Conservation (phyloP, 1,140 invertebrate genomes). For the Cotesia typhae region DNA sequence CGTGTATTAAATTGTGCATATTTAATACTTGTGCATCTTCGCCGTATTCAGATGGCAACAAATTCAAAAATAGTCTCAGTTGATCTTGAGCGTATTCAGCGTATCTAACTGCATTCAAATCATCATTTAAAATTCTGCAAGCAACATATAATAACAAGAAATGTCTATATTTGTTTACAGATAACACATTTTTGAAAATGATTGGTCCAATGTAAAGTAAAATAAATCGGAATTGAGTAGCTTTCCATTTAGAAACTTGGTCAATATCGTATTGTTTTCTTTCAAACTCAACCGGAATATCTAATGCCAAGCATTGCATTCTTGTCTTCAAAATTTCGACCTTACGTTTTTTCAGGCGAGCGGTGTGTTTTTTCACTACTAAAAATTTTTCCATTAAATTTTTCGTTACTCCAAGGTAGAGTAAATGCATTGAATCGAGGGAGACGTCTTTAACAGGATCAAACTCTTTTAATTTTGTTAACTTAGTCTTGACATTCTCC, state of each 20-base stretch:
- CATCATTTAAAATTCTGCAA: conserved; percentile 13
- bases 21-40: conserved; percentile 35
- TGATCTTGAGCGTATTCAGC: conserved; percentile 24
- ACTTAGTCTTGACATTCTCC: conserved; percentile 18
- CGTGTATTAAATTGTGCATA: conserved; percentile 42
- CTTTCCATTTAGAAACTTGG: conserved; percentile 35
- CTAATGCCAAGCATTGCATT: conserved; percentile 21
- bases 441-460: conserved; percentile 28
- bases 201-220: conserved; percentile 26
- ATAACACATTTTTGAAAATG: conserved; percentile 29
- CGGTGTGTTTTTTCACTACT: conserved; percentile 23
- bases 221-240: conserved; percentile 33
- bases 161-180: conserved; percentile 25
- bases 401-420: conserved; percentile 36
- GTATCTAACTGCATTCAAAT: conserved; percentile 17
- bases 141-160: conserved; percentile 33
- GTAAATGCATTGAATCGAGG: conserved; percentile 40
- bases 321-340: conserved; percentile 16
- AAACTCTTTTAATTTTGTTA: conserved; percentile 36
- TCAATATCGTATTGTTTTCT: conserved; percentile 28
- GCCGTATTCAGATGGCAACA: conserved; percentile 13
- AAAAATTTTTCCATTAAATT: conserved; percentile 30
- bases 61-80: conserved; percentile 11
- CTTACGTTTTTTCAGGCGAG: conserved; percentile 24
- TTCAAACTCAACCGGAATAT: conserved; percentile 36